These are phyloP conservation scores for Microchrysa polita DNA, from an alignment of 2,888 invertebrate species.

Conservation along the genomic window DNA sequence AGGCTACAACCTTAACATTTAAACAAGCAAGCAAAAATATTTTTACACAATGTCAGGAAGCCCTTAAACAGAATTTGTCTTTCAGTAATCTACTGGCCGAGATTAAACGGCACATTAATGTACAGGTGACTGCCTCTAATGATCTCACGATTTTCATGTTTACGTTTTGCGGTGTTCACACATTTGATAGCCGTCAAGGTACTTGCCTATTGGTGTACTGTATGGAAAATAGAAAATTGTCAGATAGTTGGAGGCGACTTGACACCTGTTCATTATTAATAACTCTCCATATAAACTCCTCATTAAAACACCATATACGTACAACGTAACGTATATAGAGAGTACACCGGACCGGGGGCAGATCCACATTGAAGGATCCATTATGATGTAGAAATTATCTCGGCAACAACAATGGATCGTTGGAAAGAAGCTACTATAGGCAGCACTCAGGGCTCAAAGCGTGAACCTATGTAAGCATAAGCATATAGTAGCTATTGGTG, in stretches of 20 bases:
- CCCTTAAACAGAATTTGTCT: slow-evolving; percentile 17
- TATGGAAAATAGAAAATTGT: slow-evolving; percentile 40
- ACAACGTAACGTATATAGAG: too few species aligned
- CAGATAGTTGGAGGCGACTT: slow-evolving; percentile 37
- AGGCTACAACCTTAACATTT: too few species aligned
- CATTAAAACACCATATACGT: slow-evolving; percentile 36
- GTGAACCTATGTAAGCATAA: too few species aligned
- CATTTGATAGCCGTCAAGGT: slow-evolving; percentile 40
- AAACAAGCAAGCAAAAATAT: too few species aligned
- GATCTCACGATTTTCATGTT: slow-evolving; percentile 43
- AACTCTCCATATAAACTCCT: slow-evolving; percentile 35
- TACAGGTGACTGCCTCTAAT: slow-evolving; percentile 42
- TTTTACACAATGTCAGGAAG: too few species aligned
- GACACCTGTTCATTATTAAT: slow-evolving; percentile 44
- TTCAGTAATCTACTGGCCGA: slow-evolving; percentile 37
- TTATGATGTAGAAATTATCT: slow-evolving; percentile 33
- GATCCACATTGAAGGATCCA: neutral
- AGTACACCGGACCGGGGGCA: too few species aligned
- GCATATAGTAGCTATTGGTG: too few species aligned
- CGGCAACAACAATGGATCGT: slow-evolving; percentile 27
- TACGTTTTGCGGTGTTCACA: slow-evolving; percentile 36
- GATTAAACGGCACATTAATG: slow-evolving; percentile 38
- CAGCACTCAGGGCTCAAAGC: too few species aligned
- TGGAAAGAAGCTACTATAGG: neutral
- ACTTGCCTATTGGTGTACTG: too few species aligned